Base-by-base conservation (phyloP, 1,140 invertebrate genomes). In the Laupala kohalensis region DNA sequence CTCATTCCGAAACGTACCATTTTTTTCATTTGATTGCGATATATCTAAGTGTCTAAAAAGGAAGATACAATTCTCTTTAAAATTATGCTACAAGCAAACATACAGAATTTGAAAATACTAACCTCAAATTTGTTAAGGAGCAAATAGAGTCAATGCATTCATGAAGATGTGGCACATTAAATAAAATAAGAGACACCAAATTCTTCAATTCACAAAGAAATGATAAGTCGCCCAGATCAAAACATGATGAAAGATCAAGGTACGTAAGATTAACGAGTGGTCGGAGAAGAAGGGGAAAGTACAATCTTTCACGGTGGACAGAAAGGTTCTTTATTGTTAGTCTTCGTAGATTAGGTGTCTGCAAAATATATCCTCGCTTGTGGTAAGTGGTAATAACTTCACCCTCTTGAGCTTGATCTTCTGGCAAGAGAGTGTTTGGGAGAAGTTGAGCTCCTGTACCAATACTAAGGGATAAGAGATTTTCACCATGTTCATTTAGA, bases 241-340 rank as follows among this genome's bases (percentile, higher is more conserved):
- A 81, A 77, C 90, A 93, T 73, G 89, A 87, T 0, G 92, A 92
- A 64, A 96, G 80, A 79, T 96, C 93, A 63, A 96, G 80, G 77
- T 92, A 86, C 25, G 86, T 88, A 15, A 96, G 79, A 64, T 88
- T 84, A 6, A 81, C 77, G 30, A 92, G 75, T 25, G 87, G 83
- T 69, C 83, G 81, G 27, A 89, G 75, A 5, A 92, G 79, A 6
- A 87, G 74, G 37, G 84, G 74, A 67, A 84, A 83, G 74, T 80
- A 80, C 72, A 86, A 85, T 70, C 85, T 80, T 2, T 80, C 76
- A 12, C 81, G 75, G 12, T 71, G 53, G 19, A 83, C 77, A n/a
- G 80, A 77, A 4, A 86, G 76, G 37, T 85, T 81, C 71, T 84
- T 83, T 6, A 93, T 78, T 5, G 86, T 84, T 25, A 94, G 81